Base-by-base conservation (phyloP, 2,113 vertebrate species). In the Symphodus melops region DNA sequence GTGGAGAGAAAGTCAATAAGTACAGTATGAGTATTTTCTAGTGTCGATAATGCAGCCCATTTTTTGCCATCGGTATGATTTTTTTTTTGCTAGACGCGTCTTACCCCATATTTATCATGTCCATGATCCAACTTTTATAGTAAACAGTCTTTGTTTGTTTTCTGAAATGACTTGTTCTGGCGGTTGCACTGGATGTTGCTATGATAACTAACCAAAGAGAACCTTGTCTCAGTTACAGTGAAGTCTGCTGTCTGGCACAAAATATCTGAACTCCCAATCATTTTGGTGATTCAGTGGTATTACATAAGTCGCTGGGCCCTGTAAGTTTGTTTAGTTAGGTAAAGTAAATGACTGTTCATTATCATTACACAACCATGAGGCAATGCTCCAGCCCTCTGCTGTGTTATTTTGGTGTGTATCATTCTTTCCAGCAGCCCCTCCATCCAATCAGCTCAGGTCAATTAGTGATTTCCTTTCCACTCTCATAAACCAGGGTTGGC, bases 381-480 rank as follows among this genome's bases (percentile, higher is more conserved):
- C 90, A 14, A 11, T 13, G n/a, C 42, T 88, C 87, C 90, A 93
- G 84, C 58, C 63, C 60, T 85, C 68, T 68, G 74, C 79, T 62
- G 74, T 81, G 87, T 90, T 88, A 91, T 94, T 90, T 87, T 79
- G 52, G 68, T 82, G 80, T 82, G 75, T 84, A 85, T 92, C 86
- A 92, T 93, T 92, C 87, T 94, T 93, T 93, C 85, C 87, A 91
- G 72, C 46, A 57, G 84, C 83, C 79, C 67, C 72, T 89, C 86
- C 78, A 79, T 85, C 87, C 90, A 91, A 90, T 90, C 86, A 68
- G 72, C 82, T 60, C 61, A 54, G 61, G 82, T 91, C 92, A 92
- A 88, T 94, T 92, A 91, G 91, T 83, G 81, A 91, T 89, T 93
- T 92, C 90, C 87, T 88, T 83, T 92, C 78, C 41, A 67, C 56